phyloP scores from a whole-genome alignment of 2,113 vertebrate species.

The Lethenteron reissneri region DNA sequence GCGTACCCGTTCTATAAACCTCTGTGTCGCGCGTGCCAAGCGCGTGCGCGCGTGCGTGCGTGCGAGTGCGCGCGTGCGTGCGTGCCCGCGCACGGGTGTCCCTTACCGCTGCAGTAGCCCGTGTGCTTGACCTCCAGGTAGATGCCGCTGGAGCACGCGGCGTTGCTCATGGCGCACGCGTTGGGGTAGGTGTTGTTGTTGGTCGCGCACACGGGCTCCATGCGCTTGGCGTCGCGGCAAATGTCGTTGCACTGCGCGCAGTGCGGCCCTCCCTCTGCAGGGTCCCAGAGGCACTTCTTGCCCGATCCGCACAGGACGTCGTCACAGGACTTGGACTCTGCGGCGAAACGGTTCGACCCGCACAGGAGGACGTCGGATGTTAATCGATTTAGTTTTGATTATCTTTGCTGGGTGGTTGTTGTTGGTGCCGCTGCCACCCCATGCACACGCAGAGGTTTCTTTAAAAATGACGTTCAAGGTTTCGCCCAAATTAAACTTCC shows the following conservation, averaged over 20 bases:
- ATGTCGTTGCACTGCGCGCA: conserved; percentile 60
- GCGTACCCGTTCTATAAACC: too few species aligned
- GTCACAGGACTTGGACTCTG: conserved; percentile 95
- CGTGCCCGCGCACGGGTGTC: conserved; percentile 12
- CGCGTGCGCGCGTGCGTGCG: too few species aligned
- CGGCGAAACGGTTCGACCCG: conserved; percentile 13
- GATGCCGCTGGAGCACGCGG: conserved; percentile 65
- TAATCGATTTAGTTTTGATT: too few species aligned
- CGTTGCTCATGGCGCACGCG: conserved; percentile 87
- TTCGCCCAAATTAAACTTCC: too few species aligned
- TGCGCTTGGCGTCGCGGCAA: conserved; percentile 63
- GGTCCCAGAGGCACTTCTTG: conserved; percentile 91
- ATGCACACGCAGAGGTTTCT: too few species aligned
- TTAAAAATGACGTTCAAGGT: too few species aligned
- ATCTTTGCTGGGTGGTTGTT: too few species aligned
- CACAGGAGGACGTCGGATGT: too few species aligned
- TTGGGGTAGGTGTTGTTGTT: conserved; percentile 92
- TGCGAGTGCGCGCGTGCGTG: too few species aligned
- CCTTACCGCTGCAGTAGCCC: conserved; percentile 99
- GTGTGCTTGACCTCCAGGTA: conserved; percentile 90
- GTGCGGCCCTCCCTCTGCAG: conserved; percentile 60
- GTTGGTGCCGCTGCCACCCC: too few species aligned
- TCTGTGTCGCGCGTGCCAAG: too few species aligned
- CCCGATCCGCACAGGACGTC: conserved; percentile 71
- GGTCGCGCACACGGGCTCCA: conserved; percentile 82